phyloP scores from a whole-genome alignment of 2,113 vertebrate species.

The Tachuris rubrigastra region DNA sequence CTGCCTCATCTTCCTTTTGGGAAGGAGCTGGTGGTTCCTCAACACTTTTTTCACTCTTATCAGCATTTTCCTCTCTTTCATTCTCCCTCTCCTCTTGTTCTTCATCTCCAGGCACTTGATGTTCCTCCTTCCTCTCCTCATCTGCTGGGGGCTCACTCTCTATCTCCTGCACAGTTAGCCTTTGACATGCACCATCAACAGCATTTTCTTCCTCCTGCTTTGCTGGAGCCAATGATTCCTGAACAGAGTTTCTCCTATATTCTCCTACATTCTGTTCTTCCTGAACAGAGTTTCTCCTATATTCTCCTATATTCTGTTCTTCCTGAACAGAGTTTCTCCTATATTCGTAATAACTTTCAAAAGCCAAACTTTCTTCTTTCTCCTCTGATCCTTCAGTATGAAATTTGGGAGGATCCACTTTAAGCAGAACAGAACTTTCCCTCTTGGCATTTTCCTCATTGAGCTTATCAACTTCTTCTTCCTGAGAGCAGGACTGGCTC shows the following conservation, averaged over 20 bases:
- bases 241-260: not conserved
- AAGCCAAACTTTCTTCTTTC: not conserved
- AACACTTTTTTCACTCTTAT: not conserved
- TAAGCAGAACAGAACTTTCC: slow-evolving; percentile 48
- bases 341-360: not conserved
- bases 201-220: not conserved
- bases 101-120: not conserved
- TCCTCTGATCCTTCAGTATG: not conserved
- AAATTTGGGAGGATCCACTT: not conserved
- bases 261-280: not conserved
- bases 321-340: slow-evolving; percentile 20
- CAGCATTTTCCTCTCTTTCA: not conserved
- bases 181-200: not conserved
- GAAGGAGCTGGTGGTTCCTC: not conserved
- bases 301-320: not conserved
- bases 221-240: not conserved
- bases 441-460: slow-evolving; percentile 83
- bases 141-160: not conserved
- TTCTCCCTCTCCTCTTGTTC: not conserved
- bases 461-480: slow-evolving; percentile 78
- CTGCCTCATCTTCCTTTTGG: not conserved
- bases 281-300: not conserved
- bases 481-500: slow-evolving; percentile 68
- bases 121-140: not conserved
- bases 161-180: not conserved